Percentiles rank a stretch among this genome's conserved stretches.
These are phyloP conservation scores for Pogonomyrmex californicus DNA, from an alignment of 1,140 invertebrate species.

Conservation along the genomic window DNA sequence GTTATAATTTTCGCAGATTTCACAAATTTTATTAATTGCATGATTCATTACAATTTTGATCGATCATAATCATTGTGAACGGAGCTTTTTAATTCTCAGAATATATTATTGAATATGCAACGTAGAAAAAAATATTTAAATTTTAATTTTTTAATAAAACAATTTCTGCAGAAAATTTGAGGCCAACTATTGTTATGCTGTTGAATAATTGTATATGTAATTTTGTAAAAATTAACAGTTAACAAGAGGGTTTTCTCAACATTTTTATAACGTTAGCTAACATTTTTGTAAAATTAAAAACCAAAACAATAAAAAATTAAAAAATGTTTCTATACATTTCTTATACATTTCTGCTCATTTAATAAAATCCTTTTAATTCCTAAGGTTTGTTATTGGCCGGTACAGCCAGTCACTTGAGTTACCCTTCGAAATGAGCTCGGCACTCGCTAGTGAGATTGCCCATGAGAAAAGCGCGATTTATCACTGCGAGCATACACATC, in stretches of 20 bases:
- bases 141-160: not conserved
- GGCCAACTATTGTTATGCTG: not conserved
- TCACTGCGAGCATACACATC: not conserved
- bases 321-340: not conserved
- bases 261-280: not conserved
- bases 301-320: not conserved
- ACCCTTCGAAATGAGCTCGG: not conserved
- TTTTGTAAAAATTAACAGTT: too few relatives aligned
- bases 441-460: not conserved
- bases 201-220: too few relatives aligned
- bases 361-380: not conserved
- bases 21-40: not conserved
- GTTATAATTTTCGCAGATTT: not conserved
- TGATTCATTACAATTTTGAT: not conserved
- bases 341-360: not conserved
- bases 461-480: constrained; percentile 34
- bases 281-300: not conserved
- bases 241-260: not conserved
- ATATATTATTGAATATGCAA: constrained; percentile 24
- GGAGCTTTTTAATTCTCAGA: not conserved
- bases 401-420: constrained; percentile 1
- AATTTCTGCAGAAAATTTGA: not conserved
- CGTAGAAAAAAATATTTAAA: not conserved
- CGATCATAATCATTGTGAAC: not conserved
- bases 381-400: not conserved